Conservation (phyloP, 1,140 invertebrate species). For the Thaumatotibia leucotreta region DNA sequence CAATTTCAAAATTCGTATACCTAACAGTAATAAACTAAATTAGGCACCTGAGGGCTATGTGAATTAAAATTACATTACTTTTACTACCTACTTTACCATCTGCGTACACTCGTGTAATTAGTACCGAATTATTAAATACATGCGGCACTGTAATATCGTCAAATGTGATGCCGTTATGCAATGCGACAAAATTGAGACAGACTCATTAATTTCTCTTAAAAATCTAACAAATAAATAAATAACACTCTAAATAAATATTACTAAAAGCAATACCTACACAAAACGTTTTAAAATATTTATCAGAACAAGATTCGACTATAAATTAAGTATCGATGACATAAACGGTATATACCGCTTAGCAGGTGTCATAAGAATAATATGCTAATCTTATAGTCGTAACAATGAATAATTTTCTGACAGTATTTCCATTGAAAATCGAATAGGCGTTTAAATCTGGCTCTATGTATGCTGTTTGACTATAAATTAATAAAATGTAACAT, state of each 20-base stretch:
- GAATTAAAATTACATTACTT: not conserved
- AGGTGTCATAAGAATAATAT: constrained; percentile 2
- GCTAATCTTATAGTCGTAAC: not conserved
- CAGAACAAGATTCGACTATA: not conserved
- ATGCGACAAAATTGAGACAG: no score
- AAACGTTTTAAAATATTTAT: not conserved
- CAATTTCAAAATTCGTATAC: no score
- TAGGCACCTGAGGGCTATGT: not conserved
- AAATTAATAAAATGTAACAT: not conserved
- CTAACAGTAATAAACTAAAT: no score
- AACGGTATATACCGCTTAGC: not conserved
- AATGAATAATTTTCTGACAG: not conserved
- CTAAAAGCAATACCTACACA: not conserved
- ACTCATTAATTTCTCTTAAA: no score
- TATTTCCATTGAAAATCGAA: not conserved
- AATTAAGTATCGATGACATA: not conserved
- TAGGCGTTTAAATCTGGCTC: no score
- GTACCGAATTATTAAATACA: not conserved
- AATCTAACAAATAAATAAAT: no score
- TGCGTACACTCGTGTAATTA: not conserved
- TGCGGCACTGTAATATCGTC: not conserved
- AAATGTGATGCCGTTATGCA: not conserved
- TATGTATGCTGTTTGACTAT: not conserved
- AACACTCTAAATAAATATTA: not conserved
- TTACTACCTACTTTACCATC: not conserved